Base-by-base conservation (phyloP, 2,797 vertebrate species). In the Phataginus tetradactyla region DNA sequence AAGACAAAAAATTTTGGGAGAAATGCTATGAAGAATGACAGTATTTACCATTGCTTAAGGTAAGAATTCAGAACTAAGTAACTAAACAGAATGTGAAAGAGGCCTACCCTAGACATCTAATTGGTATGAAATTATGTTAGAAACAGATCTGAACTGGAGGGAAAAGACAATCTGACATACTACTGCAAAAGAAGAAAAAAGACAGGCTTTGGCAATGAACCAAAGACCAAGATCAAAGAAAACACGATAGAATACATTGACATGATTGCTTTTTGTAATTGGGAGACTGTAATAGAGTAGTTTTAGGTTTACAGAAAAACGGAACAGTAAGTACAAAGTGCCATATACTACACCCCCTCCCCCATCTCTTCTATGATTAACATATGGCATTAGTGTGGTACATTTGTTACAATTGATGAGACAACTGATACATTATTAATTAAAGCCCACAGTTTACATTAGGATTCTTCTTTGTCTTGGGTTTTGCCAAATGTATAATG, bases 1-100 rank as follows among this genome's bases (percentile, higher is more conserved):
- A 78, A 91, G 34, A 78, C 55, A 77, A 94, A 78, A 88, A 84
- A 94, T 66, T 90, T 59, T 17, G 51, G 81, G 23, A 86, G 57
- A 23, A 34, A 95, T 71, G 39, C 59, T 66, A 18, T 39, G 7
- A 87, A 77, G 69, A 45, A 10, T 18, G n/a, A 75, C n/a, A 75
- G 14, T 68, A 86, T 74, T 75, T 68, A 74, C 32, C 80, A 45
- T n/a, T 86, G 68, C 29, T 23, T 49, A 61, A 74, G 39, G 63
- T 69, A 64, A 66, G 18, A 86, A 94, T 74, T 66, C 49, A 66
- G 72, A 87, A 89, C 55, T 18, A 8, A 77, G 34, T 14, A 68
- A 42, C 66, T 81, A 77, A 87, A 72, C 1, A 92, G 29, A 86
- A 51, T 53, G 66, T 21, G 59, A 86, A 61, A 79, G 61, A 91